Evolutionary conservation across 2,797 vertebrate species (phyloP).

Genomic region (Poecilia gillii): DNA sequence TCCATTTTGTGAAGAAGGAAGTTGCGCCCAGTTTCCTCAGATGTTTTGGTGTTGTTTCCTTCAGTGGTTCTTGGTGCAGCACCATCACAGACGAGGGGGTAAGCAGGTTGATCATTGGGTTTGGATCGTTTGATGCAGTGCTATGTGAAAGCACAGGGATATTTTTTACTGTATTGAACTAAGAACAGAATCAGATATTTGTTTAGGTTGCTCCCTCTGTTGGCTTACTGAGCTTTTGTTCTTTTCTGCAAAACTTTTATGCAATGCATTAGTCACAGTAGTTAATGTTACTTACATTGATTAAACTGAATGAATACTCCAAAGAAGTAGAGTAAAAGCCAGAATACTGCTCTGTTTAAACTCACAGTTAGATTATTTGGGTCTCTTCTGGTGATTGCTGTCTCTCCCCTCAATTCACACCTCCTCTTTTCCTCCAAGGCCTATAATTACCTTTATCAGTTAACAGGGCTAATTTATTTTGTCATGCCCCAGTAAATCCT

Average conservation of each 20-base stretch:
- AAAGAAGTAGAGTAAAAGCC: neutral
- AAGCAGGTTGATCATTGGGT: too few species aligned
- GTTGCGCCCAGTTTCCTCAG: too few species aligned
- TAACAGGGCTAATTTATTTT: conserved; percentile 80
- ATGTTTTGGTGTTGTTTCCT: too few species aligned
- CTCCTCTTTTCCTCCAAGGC: conserved; percentile 30
- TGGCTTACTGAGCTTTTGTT: neutral
- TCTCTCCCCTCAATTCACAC: conserved; percentile 19
- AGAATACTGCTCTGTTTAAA: conserved; percentile 7
- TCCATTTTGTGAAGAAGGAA: too few species aligned
- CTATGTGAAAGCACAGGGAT: neutral
- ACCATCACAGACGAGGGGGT: too few species aligned
- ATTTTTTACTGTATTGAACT: neutral
- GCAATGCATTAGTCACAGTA: neutral
- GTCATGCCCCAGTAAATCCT: conserved; percentile 76
- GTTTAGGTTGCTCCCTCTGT: neutral
- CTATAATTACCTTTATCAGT: conserved; percentile 80
- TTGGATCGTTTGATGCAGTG: too few species aligned
- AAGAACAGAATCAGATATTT: neutral
- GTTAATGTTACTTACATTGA: neutral
- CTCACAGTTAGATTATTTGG: conserved; percentile 9
- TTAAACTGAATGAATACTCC: neutral
- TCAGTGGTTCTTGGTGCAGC: too few species aligned
- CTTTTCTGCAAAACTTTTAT: neutral
- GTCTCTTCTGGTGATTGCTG: conserved; percentile 34